Conservation (phyloP, 2,888 invertebrate genomes). For the Hecatera dysodea region DNA sequence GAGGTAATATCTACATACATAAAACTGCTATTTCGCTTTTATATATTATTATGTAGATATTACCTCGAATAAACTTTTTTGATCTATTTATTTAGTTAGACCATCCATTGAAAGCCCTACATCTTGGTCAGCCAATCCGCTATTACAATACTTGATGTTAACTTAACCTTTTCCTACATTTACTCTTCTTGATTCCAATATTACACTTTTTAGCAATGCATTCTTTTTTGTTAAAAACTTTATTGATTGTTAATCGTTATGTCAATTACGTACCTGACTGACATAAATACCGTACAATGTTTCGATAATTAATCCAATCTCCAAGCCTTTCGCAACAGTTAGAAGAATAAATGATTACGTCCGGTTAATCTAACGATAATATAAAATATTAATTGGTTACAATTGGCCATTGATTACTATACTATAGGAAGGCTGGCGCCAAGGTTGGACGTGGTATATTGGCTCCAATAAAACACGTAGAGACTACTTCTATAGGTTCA, state of each 20-base stretch:
- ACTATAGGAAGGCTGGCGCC: slow-evolving; percentile 39
- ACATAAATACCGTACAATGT: slow-evolving; percentile 41
- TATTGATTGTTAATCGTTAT: slow-evolving; percentile 2
- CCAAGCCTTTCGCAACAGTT: slow-evolving; percentile 27
- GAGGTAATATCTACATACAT: too few relatives aligned
- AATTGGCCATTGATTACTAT: slow-evolving; percentile 47
- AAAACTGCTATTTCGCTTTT: too few relatives aligned
- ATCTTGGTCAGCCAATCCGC: not conserved
- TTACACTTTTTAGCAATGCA: not conserved
- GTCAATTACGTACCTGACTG: slow-evolving; percentile 23
- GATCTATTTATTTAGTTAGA: not conserved
- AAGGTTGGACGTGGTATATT: slow-evolving; percentile 55
- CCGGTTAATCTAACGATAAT: slow-evolving; percentile 39
- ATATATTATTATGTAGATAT: too few relatives aligned
- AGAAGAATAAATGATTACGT: slow-evolving; percentile 42
- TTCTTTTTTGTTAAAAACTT: not conserved
- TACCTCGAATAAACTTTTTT: too few relatives aligned
- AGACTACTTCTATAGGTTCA: slow-evolving; percentile 19
- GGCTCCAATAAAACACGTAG: slow-evolving; percentile 32
- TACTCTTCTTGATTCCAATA: not conserved
- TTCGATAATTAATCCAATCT: slow-evolving; percentile 21
- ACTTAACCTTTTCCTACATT: not conserved
- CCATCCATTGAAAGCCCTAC: not conserved
- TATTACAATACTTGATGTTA: not conserved
- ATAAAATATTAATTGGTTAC: slow-evolving; percentile 53